Conservation (phyloP, 2,113 vertebrate genomes). For the Rattus norvegicus region GRCr8 NC_086031.1:40749501-40750000, state of each 20-base stretch:
- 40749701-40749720: background rate
- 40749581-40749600: slow-evolving; percentile 63
- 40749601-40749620: slow-evolving; percentile 61
- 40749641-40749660: slow-evolving; percentile 26
- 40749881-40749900: background rate
- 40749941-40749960: background rate
- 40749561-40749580: slow-evolving; percentile 73
- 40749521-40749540: slow-evolving; percentile 76
- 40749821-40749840: background rate
- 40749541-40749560: slow-evolving; percentile 73
- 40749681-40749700: background rate
- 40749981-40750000: background rate
- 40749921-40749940: background rate
- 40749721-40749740: slow-evolving; percentile 16
- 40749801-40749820: background rate
- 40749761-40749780: background rate
- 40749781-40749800: background rate
- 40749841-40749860: background rate
- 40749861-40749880: too few relatives aligned
- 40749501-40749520: slow-evolving; percentile 57
- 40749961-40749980: background rate
- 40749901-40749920: background rate
- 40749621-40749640: slow-evolving; percentile 44
- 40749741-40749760: background rate
- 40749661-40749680: background rate